Evolutionary conservation across 2,113 vertebrate species (phyloP).

Genomic region (Miniopterus natalensis): DNA sequence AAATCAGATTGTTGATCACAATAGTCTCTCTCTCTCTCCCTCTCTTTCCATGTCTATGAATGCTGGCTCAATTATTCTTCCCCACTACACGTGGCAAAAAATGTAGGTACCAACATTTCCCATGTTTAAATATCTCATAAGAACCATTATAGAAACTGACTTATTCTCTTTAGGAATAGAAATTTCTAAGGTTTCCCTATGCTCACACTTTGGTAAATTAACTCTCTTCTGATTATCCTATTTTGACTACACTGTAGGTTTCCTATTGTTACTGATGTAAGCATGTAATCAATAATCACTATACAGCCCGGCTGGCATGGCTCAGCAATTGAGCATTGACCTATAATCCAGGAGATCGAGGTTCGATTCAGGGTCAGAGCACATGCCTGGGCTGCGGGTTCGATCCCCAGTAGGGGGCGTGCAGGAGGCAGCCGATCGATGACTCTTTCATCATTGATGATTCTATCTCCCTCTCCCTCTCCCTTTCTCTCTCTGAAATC

Average conservation of each 20-base stretch:
- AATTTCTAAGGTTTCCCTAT: neutral
- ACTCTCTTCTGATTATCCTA: neutral
- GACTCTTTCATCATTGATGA: too few species aligned
- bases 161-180: neutral
- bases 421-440: too few species aligned
- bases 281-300: neutral
- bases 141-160: neutral
- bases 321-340: too few species aligned
- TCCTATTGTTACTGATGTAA: neutral
- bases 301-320: too few species aligned
- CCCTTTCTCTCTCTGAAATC: too few species aligned
- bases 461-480: too few species aligned
- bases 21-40: neutral
- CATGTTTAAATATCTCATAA: neutral
- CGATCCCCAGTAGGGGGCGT: too few species aligned
- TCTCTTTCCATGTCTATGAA: neutral
- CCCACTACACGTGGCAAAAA: neutral
- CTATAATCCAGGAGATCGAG: too few species aligned
- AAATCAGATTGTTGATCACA: neutral
- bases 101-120: neutral
- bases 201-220: neutral
- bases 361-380: too few species aligned
- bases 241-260: neutral
- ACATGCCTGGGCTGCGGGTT: too few species aligned
- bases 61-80: neutral